Conservation (phyloP, 2,113 vertebrate genomes). For the Otus sunia region DNA sequence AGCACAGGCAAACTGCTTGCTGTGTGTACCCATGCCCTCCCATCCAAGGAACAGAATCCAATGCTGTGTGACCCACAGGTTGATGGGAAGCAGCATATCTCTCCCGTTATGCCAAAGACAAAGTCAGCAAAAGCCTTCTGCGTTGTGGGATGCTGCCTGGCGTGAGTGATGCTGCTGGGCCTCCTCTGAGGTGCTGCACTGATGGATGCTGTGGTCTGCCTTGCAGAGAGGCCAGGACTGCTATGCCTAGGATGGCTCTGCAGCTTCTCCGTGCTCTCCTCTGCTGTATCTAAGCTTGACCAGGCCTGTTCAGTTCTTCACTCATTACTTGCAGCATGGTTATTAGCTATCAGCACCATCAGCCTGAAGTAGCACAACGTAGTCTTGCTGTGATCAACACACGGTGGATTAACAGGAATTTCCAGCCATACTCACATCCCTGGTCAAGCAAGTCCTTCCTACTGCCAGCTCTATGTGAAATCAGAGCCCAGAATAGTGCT, state of each 20-base stretch:
- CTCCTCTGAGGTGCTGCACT: background rate
- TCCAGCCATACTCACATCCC: background rate
- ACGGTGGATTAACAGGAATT: background rate
- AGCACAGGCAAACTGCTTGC: background rate
- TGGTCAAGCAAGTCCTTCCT: background rate
- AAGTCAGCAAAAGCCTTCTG: background rate
- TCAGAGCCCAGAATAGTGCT: background rate
- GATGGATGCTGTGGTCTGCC: background rate
- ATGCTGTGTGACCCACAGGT: background rate
- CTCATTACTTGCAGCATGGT: fast-evolving
- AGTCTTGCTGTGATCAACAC: background rate
- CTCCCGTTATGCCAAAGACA: background rate
- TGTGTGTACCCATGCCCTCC: background rate
- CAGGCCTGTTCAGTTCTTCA: background rate
- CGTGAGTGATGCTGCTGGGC: background rate
- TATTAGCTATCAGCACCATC: background rate
- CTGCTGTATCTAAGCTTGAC: background rate
- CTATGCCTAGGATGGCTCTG: background rate
- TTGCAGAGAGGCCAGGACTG: background rate
- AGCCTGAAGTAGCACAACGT: background rate
- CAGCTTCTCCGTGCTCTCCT: background rate
- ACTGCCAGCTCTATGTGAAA: background rate
- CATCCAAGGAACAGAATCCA: background rate
- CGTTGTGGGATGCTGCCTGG: background rate
- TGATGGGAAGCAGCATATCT: background rate